Percentiles rank a stretch among this genome's conserved stretches.
These are phyloP conservation scores for Microcebus lehilahytsara DNA, from an alignment of 2,113 vertebrate species.

Conservation along the genomic window DNA sequence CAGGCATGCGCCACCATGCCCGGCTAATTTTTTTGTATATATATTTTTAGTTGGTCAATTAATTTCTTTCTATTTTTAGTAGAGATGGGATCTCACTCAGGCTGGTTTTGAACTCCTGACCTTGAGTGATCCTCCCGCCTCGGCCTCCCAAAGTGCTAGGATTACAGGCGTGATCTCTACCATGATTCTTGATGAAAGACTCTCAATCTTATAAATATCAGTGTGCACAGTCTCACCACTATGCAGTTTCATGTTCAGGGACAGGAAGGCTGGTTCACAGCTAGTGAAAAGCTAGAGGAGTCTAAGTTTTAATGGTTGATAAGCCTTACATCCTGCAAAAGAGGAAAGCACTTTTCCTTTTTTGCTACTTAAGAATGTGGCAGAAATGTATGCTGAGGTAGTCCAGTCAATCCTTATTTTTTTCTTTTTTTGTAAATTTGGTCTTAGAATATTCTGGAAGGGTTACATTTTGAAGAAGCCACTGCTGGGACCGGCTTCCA, in stretches of 20 bases:
- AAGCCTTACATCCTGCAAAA: constrained; percentile 78
- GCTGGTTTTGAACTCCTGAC: no score
- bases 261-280: constrained; percentile 87
- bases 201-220: constrained; percentile 93
- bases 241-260: constrained; percentile 78
- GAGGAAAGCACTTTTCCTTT: constrained; percentile 81
- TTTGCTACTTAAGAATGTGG: constrained; percentile 81
- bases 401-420: constrained; percentile 83
- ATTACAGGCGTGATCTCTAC: constrained; percentile 31
- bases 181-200: constrained; percentile 78
- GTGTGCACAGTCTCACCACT: constrained; percentile 85
- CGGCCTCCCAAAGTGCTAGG: no score
- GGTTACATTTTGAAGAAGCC: constrained; percentile 98
- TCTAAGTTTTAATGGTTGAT: constrained; percentile 79
- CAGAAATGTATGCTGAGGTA: constrained; percentile 87
- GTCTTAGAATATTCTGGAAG: constrained; percentile 97
- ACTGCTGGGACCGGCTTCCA: constrained; percentile 95
- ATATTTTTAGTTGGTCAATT: no score
- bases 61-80: no score
- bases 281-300: constrained; percentile 80
- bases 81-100: no score
- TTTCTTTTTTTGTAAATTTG: constrained; percentile 33
- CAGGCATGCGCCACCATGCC: no score
- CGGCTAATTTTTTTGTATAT: no score
- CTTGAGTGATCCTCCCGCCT: no score